These are phyloP conservation scores for Linyphia triangularis DNA, from an alignment of 2,888 invertebrate genomes.

Conservation along the genomic window DNA sequence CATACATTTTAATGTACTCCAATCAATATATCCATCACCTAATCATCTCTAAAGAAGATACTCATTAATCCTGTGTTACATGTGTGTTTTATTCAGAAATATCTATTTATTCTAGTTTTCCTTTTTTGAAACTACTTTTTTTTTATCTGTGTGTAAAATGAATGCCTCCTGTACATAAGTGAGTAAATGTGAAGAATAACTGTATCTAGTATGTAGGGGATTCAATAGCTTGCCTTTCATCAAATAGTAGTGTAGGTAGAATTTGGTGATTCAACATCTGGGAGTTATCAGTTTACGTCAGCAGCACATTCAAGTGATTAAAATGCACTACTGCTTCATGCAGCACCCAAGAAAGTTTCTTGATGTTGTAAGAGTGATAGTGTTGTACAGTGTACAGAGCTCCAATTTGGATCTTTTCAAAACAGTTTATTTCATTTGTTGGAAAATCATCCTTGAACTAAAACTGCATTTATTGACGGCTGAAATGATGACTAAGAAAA, in stretches of 20 bases:
- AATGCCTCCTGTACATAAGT: constrained; percentile 73
- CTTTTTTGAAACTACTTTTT: neutral
- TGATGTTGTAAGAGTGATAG: constrained; percentile 74
- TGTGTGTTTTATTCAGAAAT: constrained; percentile 1
- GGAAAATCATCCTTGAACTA: constrained; percentile 53
- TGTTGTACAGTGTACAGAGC: constrained; percentile 76
- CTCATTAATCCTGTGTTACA: neutral
- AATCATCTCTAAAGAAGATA: too few relatives aligned
- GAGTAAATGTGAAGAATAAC: constrained; percentile 74
- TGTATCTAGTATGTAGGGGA: constrained; percentile 66
- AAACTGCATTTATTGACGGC: constrained; percentile 69
- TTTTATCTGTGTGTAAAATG: constrained; percentile 59
- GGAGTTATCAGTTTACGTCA: constrained; percentile 70
- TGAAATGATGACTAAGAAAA: constrained; percentile 60
- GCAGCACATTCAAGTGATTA: constrained; percentile 71
- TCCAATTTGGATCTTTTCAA: constrained; percentile 62
- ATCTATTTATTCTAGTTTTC: neutral
- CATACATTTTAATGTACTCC: constrained; percentile 3
- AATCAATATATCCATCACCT: neutral
- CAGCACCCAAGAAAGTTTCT: constrained; percentile 73
- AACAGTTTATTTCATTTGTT: constrained; percentile 65
- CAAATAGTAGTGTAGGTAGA: constrained; percentile 74
- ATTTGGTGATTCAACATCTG: constrained; percentile 71
- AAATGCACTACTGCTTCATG: constrained; percentile 73
- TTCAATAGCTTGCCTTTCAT: constrained; percentile 75